Percentiles rank a stretch among this genome's conserved stretches.
Evolutionary conservation across 2,797 vertebrate species (phyloP).

Genomic region (Spondyliosoma cantharus): DNA sequence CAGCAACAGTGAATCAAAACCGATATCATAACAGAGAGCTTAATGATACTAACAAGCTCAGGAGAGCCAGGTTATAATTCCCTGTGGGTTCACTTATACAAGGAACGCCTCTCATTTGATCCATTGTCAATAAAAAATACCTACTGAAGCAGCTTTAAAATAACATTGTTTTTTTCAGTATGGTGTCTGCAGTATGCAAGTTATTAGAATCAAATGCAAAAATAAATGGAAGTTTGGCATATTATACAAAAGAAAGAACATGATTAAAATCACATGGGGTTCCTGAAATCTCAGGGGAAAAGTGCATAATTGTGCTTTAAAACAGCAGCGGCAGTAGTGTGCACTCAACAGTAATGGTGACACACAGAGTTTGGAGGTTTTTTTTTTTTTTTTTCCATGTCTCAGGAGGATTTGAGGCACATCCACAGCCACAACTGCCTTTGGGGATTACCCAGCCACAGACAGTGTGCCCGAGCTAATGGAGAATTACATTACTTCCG

Average conservation of each 20-base stretch:
- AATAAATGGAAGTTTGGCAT: background rate
- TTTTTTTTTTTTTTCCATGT: slow-evolving; percentile 22
- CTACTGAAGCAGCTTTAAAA: background rate
- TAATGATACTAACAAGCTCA: background rate
- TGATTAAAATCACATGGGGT: slow-evolving; percentile 5
- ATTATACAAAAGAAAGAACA: background rate
- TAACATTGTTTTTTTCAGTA: background rate
- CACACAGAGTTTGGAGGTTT: slow-evolving; percentile 21
- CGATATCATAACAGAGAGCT: background rate
- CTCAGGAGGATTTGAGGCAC: slow-evolving; percentile 59
- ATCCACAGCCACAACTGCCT: slow-evolving; percentile 44
- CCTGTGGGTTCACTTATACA: background rate
- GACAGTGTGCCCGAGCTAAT: slow-evolving; percentile 64
- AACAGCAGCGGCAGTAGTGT: background rate
- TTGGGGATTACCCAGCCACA: slow-evolving; percentile 50
- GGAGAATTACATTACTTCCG: slow-evolving; percentile 71
- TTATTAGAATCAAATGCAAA: background rate
- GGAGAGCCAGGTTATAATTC: background rate
- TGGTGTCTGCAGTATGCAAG: background rate
- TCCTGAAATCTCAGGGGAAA: background rate
- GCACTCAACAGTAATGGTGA: slow-evolving; percentile 30
- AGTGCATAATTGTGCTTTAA: slow-evolving; percentile 6
- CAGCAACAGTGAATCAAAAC: no score
- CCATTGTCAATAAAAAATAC: background rate
- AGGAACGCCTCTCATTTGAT: background rate